These are phyloP conservation scores for Chamaea fasciata DNA, from an alignment of 2,113 vertebrate species.

Conservation along the genomic window DNA sequence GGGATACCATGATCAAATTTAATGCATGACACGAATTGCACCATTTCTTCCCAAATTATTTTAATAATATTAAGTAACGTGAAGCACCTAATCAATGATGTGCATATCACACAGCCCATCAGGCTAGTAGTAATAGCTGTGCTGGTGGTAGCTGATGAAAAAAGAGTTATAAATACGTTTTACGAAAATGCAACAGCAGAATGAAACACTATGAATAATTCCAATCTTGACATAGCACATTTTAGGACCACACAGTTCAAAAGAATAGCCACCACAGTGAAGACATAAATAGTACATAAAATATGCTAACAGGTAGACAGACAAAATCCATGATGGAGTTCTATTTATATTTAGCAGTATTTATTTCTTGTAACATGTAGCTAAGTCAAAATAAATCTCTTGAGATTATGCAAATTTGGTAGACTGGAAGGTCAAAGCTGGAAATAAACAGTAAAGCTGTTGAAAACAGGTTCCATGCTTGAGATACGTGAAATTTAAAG, in stretches of 20 bases:
- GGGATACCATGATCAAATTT: neutral
- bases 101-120: neutral
- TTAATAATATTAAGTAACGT: conserved; percentile 3
- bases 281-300: neutral
- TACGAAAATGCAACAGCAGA: conserved; percentile 2
- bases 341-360: neutral
- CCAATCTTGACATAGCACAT: neutral
- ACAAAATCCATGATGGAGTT: neutral
- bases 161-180: neutral
- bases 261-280: neutral
- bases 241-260: neutral
- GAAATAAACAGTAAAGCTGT: neutral
- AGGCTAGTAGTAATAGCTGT: neutral
- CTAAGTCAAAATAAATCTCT: neutral
- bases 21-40: conserved; percentile 8
- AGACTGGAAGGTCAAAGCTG: neutral
- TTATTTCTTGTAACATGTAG: neutral
- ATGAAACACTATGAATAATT: neutral
- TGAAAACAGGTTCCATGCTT: neutral
- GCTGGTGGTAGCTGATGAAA: neutral
- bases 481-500: neutral
- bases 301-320: neutral
- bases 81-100: neutral
- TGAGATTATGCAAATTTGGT: neutral
- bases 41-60: conserved; percentile 32